A percentile compares a stretch with the other conserved stretches of the same genome.
Evolutionary conservation across 2,113 vertebrate species (phyloP).

Genomic region (Cettia cetti): DNA sequence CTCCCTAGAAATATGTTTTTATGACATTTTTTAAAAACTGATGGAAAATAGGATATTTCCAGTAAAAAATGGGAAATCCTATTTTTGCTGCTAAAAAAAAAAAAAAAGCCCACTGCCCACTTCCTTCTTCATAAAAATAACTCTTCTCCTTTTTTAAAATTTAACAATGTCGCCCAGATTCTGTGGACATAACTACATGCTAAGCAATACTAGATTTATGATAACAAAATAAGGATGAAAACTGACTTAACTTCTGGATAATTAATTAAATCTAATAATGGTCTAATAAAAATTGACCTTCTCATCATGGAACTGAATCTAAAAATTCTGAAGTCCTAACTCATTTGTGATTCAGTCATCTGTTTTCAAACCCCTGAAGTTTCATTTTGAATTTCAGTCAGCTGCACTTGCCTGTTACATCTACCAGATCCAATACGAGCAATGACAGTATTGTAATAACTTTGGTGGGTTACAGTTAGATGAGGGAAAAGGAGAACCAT

Average conservation of each 20-base stretch:
- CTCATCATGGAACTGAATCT: not conserved
- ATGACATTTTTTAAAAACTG: not conserved
- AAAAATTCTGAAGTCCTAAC: not conserved
- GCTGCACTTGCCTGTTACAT: not conserved
- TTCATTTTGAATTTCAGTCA: not conserved
- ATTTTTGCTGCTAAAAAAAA: not conserved
- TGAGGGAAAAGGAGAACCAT: not conserved
- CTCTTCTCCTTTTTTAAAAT: not conserved
- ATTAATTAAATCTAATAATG: not conserved
- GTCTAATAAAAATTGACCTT: not conserved
- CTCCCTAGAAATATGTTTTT: not conserved
- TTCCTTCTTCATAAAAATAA: not conserved
- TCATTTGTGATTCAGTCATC: not conserved
- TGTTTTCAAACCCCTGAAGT: not conserved
- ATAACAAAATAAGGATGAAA: not conserved
- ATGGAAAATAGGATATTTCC: not conserved
- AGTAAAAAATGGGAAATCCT: not conserved
- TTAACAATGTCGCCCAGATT: not conserved
- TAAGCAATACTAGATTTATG: not conserved
- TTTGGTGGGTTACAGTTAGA: not conserved
- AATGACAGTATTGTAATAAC: not conserved
- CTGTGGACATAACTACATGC: not conserved
- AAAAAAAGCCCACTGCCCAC: not conserved
- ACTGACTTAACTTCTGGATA: not conserved
- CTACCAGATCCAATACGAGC: not conserved